Evolutionary conservation across 2,888 invertebrate genomes (phyloP).

Genomic region (Drosophila nr. perissopoda): DNA sequence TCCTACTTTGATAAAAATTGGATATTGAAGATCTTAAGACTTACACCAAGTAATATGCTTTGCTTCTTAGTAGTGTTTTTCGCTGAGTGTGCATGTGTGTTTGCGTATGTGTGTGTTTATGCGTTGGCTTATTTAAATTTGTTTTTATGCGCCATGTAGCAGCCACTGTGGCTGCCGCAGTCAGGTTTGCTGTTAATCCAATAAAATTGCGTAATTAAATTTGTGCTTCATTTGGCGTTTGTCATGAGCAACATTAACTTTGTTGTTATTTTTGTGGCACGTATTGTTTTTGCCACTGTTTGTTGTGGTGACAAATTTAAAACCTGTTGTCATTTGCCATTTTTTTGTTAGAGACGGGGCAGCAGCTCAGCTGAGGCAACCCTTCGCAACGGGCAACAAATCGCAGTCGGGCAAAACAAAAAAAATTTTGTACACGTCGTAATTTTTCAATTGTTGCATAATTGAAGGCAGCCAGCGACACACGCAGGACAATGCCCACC

Average conservation of each 20-base stretch:
- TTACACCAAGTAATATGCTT: not conserved
- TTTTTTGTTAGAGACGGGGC: not conserved
- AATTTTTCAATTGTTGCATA: conserved; percentile 85
- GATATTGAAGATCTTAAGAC: not conserved
- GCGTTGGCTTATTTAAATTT: conserved; percentile 77
- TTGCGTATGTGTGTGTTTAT: conserved; percentile 32
- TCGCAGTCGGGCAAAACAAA: conserved; percentile 8
- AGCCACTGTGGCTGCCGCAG: conserved; percentile 18
- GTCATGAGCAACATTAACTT: conserved; percentile 58
- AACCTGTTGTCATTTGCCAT: conserved; percentile 65
- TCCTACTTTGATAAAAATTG: not conserved
- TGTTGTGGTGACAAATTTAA: conserved; percentile 80
- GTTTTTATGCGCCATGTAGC: conserved; percentile 46
- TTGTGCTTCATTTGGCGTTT: conserved; percentile 85
- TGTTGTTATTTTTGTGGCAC: conserved; percentile 19
- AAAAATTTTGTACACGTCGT: conserved; percentile 78
- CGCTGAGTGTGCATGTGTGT: not conserved
- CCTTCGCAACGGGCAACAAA: conserved; percentile 33
- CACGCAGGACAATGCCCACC: conserved; percentile 52
- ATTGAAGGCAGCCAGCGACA: conserved; percentile 76
- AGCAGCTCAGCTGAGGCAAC: conserved; percentile 39
- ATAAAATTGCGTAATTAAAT: conserved; percentile 86
- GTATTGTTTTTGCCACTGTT: conserved; percentile 48
- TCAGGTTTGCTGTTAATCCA: conserved; percentile 83
- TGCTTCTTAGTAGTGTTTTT: not conserved